Conservation (phyloP, 2,888 invertebrate genomes). For the Leistus spinibarbis region DNA sequence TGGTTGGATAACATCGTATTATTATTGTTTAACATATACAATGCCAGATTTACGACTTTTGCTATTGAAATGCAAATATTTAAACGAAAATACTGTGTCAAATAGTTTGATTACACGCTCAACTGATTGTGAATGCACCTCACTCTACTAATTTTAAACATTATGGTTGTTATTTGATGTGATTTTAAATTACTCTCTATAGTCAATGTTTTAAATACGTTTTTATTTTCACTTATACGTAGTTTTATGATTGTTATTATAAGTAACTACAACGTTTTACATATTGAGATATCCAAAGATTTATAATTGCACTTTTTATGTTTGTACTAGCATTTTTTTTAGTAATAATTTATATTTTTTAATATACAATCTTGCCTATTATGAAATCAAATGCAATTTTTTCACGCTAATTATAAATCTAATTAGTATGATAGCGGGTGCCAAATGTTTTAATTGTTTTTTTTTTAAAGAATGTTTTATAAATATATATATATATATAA, state of each 20-base stretch:
- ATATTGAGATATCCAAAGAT: background rate
- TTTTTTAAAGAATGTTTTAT: background rate
- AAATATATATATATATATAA: background rate
- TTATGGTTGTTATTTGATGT: background rate
- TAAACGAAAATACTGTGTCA: background rate
- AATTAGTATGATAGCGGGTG: constrained; percentile 12
- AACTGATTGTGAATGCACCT: background rate
- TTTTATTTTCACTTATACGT: too few relatives aligned
- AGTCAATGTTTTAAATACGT: background rate
- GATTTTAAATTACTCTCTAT: background rate
- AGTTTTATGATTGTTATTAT: too few relatives aligned
- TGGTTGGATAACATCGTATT: too few relatives aligned
- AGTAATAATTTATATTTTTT: background rate
- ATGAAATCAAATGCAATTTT: background rate
- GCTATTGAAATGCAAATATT: background rate
- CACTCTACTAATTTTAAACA: background rate
- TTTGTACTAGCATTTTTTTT: too few relatives aligned
- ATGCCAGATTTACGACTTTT: background rate
- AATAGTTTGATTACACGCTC: background rate
- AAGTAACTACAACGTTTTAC: too few relatives aligned
- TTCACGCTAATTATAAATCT: background rate
- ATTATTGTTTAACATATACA: background rate
- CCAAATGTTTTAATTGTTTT: constrained; percentile 22
- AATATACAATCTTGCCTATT: background rate
- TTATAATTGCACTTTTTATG: too few relatives aligned